Base-by-base conservation (phyloP, 2,113 vertebrate species). In the Paratilapia polleni region DNA sequence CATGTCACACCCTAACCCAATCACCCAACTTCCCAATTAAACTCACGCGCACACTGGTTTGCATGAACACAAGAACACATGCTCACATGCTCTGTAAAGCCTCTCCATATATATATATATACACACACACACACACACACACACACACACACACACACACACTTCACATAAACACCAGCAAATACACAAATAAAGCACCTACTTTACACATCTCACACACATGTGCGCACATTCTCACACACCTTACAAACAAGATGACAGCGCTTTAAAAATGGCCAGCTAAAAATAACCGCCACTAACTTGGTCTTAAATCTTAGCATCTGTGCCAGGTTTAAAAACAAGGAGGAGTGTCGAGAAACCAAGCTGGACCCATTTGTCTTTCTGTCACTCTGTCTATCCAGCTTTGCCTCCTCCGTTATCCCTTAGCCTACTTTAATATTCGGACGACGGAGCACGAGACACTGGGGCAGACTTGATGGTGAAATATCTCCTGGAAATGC, bases 281-380 rank as follows among this genome's bases (percentile, higher is more conserved):
- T 97, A 97, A 97, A 97, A 97, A 98, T 97, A 98, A 90, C 93
- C 34, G 70, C 88, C 93, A 94, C 95, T 95, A 95, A 94, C 95
- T 97, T 96, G 95, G 95, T 96, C 96, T 95, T 96, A 96, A 95
- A 96, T 97, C 95, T 96, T 93, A 95, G 88, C 95, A 94, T 93
- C 94, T 96, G 95, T 92, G 93, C 96, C 95, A 95, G 88, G 87
- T 94, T 93, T 95, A 96, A 97, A 96, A 97, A 96, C 97, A 96
- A 96, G 92, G 92, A 96, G 93, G 93, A 93, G 94, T 85, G 93
- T 95, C 92, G 91, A 89, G 91, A 94, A 96, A 91, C 81, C 89
- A 87, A 94, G 93, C 87, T 91, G 93, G 91, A 92, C 8, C 92
- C 93, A 93, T 95, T 95, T 95, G 95, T 97, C 94, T 95, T 94